Evolutionary conservation across 2,888 invertebrate species (phyloP).

Genomic region (Drosophila fulvimacula): DNA sequence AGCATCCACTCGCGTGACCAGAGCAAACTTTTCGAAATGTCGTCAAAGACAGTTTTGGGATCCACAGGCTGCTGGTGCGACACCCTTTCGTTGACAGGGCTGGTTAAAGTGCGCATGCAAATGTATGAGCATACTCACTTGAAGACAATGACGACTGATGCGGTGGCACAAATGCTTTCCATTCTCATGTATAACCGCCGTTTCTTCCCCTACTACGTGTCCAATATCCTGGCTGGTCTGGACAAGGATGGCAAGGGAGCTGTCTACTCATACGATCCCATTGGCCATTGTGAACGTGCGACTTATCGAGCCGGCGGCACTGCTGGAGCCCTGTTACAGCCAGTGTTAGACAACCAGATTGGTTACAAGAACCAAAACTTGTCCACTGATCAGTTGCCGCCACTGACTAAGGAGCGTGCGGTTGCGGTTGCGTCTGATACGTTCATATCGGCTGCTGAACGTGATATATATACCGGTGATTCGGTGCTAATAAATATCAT

Average conservation of each 20-base stretch:
- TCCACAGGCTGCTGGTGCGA: conserved; percentile 99
- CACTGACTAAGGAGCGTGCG: conserved; percentile 92
- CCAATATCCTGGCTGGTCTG: conserved; percentile 96
- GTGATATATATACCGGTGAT: conserved; percentile 99
- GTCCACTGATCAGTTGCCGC: conserved; percentile 85
- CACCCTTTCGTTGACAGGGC: conserved; percentile 94
- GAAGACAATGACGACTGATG: conserved; percentile 95
- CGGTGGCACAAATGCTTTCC: conserved; percentile 97
- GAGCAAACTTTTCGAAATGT: conserved; percentile 93
- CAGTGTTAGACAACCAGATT: conserved; percentile 98
- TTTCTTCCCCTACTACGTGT: conserved; percentile 99
- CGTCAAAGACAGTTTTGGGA: conserved; percentile 94
- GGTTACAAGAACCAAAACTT: conserved; percentile 93
- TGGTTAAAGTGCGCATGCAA: conserved; percentile 94
- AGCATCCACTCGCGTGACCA: conserved; percentile 95
- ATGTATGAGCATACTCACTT: conserved; percentile 98
- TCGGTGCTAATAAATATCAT: conserved; percentile 93
- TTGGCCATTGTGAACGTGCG: conserved; percentile 96
- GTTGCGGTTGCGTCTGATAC: conserved; percentile 95
- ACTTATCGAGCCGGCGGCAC: conserved; percentile 96
- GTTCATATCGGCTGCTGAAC: conserved; percentile 98
- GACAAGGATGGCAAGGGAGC: conserved; percentile 97
- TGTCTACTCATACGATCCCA: conserved; percentile 98
- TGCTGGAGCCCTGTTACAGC: conserved; percentile 95
- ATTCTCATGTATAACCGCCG: conserved; percentile 98